These are phyloP conservation scores for Callosobruchus maculatus DNA, from an alignment of 2,888 invertebrate genomes.

Conservation along the genomic window DNA sequence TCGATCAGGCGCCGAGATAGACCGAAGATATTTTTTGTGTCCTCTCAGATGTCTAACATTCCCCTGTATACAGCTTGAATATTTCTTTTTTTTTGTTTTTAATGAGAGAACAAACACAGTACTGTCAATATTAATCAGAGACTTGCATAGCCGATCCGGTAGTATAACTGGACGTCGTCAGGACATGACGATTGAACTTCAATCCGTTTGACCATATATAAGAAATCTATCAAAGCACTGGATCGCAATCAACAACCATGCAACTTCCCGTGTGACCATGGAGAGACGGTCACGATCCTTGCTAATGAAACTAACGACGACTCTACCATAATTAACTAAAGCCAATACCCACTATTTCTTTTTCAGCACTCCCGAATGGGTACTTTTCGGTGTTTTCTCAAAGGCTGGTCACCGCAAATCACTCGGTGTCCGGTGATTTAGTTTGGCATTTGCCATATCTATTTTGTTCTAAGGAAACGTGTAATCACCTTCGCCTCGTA, in stretches of 20 bases:
- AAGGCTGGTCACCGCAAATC: not conserved
- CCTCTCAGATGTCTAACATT: too few species aligned
- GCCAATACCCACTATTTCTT: not conserved
- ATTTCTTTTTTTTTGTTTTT: too few species aligned
- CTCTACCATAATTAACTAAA: not conserved
- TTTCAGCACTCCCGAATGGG: not conserved
- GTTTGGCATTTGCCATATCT: too few species aligned
- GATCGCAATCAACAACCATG: not conserved
- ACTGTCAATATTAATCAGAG: too few species aligned
- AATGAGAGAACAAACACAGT: too few species aligned
- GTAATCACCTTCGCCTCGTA: too few species aligned
- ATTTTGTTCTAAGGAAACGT: too few species aligned
- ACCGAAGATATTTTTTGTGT: too few species aligned
- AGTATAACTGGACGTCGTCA: not conserved
- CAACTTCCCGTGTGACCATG: not conserved
- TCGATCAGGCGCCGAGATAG: too few species aligned
- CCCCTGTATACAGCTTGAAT: too few species aligned
- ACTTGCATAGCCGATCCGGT: not conserved
- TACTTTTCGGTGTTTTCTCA: not conserved
- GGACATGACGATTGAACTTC: not conserved
- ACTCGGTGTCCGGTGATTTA: not conserved
- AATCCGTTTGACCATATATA: not conserved
- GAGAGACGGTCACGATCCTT: not conserved
- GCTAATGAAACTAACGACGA: not conserved
- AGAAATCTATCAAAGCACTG: not conserved